These are phyloP conservation scores for Pseudomyrmex pallidus DNA, from an alignment of 1,140 invertebrate genomes.

Conservation along the genomic window DNA sequence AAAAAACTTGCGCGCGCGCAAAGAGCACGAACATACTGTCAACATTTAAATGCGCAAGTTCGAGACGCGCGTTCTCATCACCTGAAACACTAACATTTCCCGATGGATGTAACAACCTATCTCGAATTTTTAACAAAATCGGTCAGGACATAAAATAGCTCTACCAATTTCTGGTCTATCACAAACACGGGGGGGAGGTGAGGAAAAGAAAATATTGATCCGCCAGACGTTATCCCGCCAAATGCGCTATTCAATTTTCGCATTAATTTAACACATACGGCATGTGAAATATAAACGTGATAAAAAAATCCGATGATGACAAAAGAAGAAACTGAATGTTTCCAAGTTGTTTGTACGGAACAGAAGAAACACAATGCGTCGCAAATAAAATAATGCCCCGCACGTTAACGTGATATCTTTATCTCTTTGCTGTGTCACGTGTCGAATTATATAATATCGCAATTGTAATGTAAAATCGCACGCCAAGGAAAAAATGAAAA, in stretches of 20 bases:
- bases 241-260: slow-evolving; percentile 46
- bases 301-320: not conserved
- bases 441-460: no score
- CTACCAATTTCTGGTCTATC: slow-evolving; percentile 23
- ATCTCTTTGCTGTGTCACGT: no score
- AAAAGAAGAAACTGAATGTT: no score
- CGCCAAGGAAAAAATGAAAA: no score
- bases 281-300: not conserved
- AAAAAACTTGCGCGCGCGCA: not conserved
- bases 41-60: not conserved
- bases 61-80: slow-evolving; percentile 14
- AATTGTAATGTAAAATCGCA: no score
- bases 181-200: slow-evolving; percentile 10
- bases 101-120: slow-evolving; percentile 28
- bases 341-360: no score
- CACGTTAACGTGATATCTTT: no score
- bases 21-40: not conserved
- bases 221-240: not conserved
- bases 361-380: no score
- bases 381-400: no score
- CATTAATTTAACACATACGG: not conserved
- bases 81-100: slow-evolving; percentile 28
- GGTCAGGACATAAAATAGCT: slow-evolving; percentile 36
- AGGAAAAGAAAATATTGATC: slow-evolving; percentile 53
- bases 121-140: slow-evolving; percentile 52